Conservation (phyloP, 2,797 vertebrate species). For the Macropus fuliginosus region DNA sequence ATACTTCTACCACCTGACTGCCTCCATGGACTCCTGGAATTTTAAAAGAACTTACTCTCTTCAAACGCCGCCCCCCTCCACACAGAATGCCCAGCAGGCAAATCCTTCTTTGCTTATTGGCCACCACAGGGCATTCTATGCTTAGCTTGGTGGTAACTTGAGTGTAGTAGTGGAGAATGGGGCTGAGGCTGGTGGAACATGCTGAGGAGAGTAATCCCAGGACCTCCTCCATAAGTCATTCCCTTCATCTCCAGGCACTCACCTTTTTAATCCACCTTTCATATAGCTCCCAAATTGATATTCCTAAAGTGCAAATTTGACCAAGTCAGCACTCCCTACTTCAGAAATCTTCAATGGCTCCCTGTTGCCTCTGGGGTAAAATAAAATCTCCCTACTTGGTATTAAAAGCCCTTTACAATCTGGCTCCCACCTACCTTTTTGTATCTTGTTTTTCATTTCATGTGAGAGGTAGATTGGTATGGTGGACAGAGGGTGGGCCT, state of each 20-base stretch:
- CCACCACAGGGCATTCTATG: neutral
- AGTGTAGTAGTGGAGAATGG: neutral
- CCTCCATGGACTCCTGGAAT: neutral
- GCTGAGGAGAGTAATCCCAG: neutral
- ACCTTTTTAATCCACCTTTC: neutral
- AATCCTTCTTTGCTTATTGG: conserved; percentile 30
- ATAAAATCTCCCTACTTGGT: neutral
- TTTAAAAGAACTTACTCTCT: neutral
- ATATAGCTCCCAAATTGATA: neutral
- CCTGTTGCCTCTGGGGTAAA: neutral
- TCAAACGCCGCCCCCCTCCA: neutral
- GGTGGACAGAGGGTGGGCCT: neutral
- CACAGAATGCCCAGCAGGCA: conserved; percentile 27
- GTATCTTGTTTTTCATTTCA: neutral
- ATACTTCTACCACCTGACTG: neutral
- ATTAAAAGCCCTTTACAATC: neutral
- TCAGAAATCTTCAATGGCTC: neutral
- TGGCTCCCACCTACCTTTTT: neutral
- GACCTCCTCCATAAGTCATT: neutral
- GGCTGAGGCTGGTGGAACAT: neutral
- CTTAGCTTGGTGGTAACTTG: neutral
- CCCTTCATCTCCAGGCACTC: neutral
- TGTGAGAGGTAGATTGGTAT: neutral
- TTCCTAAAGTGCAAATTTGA: neutral
- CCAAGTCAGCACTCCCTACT: neutral